Evolutionary conservation across 2,888 invertebrate species (phyloP), one percentile per base, ranked within the genome.

Genomic region (Drosophila borealis): DNA sequence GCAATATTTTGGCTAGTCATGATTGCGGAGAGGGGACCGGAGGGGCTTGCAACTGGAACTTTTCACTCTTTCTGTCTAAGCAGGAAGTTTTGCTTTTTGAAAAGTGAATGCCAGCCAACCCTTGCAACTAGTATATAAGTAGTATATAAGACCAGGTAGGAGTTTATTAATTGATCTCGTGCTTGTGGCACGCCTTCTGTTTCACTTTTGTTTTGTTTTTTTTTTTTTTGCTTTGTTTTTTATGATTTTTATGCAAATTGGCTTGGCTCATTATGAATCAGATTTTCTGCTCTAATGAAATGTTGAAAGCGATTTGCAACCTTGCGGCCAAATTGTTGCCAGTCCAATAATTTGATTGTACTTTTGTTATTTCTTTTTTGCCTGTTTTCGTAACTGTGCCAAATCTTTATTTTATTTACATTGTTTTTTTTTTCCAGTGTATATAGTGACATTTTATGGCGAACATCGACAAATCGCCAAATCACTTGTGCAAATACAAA

Each of bases 241-340:
- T 10, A 29, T 19, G 17, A 10, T n/a, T 37, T 63, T 19, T 36
- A 75, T 80, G 80, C 81, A 75, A 81, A 81, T 80, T 72, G 46
- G 59, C 29, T 74, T 46, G 19, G 59, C 72, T 70, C 69, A 81
- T 81, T 78, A 72, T 55, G 61, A 78, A 66, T 70, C 81, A 74
- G 64, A 81, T 81, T 81, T 80, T 81, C 75, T 81, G 81, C 81
- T 73, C 78, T 81, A 78, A 80, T 81, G 80, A 80, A 79, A 81
- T 63, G 71, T 63, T 70, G 56, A 36, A 69, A 59, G 45, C 65
- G 44, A 74, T 68, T 68, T 57, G 61, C 71, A 81, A 80, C 68
- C 81, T 78, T 79, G 81, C 63, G 61, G 73, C 29, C 61, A 56
- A 62, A 74, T 42, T 66, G 44, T 36, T 48, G 34, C 37, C 34